Percentiles rank a stretch among this genome's conserved stretches.
phyloP scores from a whole-genome alignment of 2,888 invertebrate species.

The Caenorhabditis parvicauda region DNA sequence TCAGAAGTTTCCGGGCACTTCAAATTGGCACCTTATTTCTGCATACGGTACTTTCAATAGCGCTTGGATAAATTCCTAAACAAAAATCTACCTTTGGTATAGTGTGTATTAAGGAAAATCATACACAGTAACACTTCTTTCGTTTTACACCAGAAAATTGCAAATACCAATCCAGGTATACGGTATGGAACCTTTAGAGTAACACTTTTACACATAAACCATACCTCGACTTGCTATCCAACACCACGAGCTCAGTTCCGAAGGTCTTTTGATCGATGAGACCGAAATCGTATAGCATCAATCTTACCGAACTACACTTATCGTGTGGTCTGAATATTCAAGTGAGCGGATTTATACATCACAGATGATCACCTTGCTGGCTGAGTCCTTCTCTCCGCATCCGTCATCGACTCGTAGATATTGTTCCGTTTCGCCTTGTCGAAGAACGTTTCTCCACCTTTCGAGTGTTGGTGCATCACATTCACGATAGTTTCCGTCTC shows the following conservation, averaged over 20 bases:
- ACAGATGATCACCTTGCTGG: conserved; percentile 12
- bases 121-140: no score
- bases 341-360: not conserved
- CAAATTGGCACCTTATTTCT: no score
- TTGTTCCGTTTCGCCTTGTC: conserved; percentile 20
- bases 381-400: conserved; percentile 12
- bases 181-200: not conserved
- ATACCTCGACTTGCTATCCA: conserved; percentile 71
- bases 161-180: no score
- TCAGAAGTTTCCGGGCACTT: no score
- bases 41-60: no score
- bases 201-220: conserved; percentile 33
- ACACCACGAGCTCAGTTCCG: conserved; percentile 62
- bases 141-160: no score
- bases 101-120: no score
- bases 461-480: conserved; percentile 22
- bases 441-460: conserved; percentile 21
- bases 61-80: no score
- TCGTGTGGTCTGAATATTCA: conserved; percentile 41
- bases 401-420: conserved; percentile 25
- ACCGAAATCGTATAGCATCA: conserved; percentile 93
- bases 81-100: no score
- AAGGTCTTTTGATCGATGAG: conserved; percentile 73
- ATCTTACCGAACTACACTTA: conserved; percentile 89
- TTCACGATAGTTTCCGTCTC: conserved; percentile 42